Conservation (phyloP, 2,113 vertebrate genomes). For the Pterophyllum scalare region DNA sequence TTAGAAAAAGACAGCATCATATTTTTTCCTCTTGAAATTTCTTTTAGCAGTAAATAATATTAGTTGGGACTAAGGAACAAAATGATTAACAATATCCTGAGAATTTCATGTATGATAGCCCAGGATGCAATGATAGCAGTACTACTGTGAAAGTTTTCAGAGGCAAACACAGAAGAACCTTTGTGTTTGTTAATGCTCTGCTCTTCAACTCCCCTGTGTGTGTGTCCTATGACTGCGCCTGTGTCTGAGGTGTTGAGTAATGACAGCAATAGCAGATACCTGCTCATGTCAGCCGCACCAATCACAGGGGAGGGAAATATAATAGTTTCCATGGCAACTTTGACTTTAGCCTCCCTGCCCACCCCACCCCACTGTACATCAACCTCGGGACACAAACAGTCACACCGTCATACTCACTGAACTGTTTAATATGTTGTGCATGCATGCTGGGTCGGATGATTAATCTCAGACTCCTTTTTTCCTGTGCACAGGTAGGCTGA, state of each 20-base stretch:
- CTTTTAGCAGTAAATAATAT: neutral
- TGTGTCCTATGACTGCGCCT: constrained; percentile 66
- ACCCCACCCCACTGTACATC: neutral
- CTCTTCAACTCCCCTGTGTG: constrained; percentile 10
- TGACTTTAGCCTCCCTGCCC: constrained; percentile 66
- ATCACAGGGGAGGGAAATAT: constrained; percentile 77
- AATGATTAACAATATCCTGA: neutral
- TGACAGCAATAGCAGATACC: constrained; percentile 82
- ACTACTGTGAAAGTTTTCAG: neutral
- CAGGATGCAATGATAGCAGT: neutral
- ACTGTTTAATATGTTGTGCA: neutral
- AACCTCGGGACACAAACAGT: constrained; percentile 26
- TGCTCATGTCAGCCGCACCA: constrained; percentile 77
- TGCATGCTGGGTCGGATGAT: neutral
- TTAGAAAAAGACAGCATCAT: neutral
- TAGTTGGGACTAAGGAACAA: neutral
- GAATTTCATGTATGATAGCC: neutral
- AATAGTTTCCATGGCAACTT: constrained; percentile 82
- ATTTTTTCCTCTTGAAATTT: neutral
- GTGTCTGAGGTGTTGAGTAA: constrained; percentile 81
- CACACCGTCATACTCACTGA: neutral
- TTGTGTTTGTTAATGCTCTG: constrained; percentile 25
- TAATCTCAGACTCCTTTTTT: neutral
- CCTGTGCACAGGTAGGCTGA: neutral
- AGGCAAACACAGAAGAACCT: constrained; percentile 35